Evolutionary conservation across 2,797 vertebrate species (phyloP), one percentile per base, ranked within the genome.

Genomic region (Protonibea diacanthus): DNA sequence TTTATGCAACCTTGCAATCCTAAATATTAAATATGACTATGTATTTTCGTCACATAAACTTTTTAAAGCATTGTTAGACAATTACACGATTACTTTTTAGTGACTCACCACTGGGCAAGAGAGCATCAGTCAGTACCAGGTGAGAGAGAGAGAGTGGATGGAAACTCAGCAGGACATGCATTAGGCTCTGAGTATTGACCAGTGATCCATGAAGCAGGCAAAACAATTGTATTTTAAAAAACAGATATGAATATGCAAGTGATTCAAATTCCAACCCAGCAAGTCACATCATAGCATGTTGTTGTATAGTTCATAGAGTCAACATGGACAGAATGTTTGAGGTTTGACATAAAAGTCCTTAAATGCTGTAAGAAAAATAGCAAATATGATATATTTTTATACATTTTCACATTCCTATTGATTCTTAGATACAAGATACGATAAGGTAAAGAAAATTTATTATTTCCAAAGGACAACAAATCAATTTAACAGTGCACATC

Each of bases 311-410:
- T 42, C n/a, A 67, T 2, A 6, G 6, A 6, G 6, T 25, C 17
- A 44, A n/a, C 6, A 55, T 15, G 21, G 51, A 23, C 21, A 25
- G 25, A 38, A 9, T 61, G 11, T n/a, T 14, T 53, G 11, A 21
- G 27, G 23, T 75, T 27, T 20, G 40, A 49, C 18, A 33, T 33
- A 0, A 20, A 15, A 13, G 33, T 23, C 17, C 5, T 27, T 51
- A 10, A 58, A 23, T 18, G 5, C n/a, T n/a, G 38, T 45, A 20
- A 1, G 11, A n/a, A 62, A 21, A 1, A 7, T 1, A 17, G 4
- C 20, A 3, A 63, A 27, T 52, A 62, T 55, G 14, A 51, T 3
- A 21, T 14, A 55, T 21, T 38, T 65, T 66, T 15, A 81, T 29
- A 51, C 15, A 38, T 49, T 48, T 61, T 42, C 5, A 48, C 13